Percentiles rank a stretch among this genome's conserved stretches.
Evolutionary conservation across 2,113 vertebrate genomes (phyloP).

Genomic region (Aegypius monachus): DNA sequence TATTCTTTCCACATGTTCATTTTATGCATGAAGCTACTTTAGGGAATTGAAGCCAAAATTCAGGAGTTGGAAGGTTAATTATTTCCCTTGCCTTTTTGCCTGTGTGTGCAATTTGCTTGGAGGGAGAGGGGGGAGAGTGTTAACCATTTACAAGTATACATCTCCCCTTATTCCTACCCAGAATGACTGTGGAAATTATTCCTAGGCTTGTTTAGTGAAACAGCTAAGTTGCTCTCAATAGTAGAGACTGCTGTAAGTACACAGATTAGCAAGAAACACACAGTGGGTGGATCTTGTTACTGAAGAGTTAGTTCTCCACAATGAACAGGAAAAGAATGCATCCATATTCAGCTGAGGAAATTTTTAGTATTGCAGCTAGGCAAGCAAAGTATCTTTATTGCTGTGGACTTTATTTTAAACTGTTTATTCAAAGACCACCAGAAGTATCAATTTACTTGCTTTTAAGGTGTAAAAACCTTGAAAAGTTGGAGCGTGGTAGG

Average conservation of each 20-base stretch:
- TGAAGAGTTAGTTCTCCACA: background rate
- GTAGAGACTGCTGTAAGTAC: background rate
- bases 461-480: background rate
- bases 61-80: background rate
- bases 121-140: background rate
- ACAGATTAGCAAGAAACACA: background rate
- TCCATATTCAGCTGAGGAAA: background rate
- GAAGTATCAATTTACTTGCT: background rate
- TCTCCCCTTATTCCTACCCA: background rate
- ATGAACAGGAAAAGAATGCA: background rate
- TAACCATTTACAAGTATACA: background rate
- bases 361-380: background rate
- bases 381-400: background rate
- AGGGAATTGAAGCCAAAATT: background rate
- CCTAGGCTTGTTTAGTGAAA: background rate
- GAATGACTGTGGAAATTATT: background rate
- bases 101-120: background rate
- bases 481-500: background rate
- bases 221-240: background rate
- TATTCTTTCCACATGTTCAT: constrained; percentile 6
- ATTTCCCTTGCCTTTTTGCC: background rate
- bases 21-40: background rate
- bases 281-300: background rate
- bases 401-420: background rate
- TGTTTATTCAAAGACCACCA: background rate